Base-by-base conservation (phyloP, 1,140 invertebrate genomes). In the Drosophila ficusphila region DNA sequence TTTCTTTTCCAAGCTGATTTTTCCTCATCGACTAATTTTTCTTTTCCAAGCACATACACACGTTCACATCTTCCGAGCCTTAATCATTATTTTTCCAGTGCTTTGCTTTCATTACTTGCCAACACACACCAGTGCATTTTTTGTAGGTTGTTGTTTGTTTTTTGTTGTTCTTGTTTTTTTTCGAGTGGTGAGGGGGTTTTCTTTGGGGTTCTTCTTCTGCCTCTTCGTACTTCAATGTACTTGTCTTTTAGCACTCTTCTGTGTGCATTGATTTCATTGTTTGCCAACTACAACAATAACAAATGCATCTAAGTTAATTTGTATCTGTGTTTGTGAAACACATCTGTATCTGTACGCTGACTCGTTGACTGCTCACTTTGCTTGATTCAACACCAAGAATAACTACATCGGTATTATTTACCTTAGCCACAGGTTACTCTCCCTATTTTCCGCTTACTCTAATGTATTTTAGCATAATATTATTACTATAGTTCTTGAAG, bases 1-100 rank as follows among this genome's bases (percentile, higher is more conserved):
- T 47, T 57, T 61, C 68, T 79, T 64, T 56, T 76, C 33, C 70
- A 72, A 70, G 56, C 53, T 16, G 57, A 78, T 58, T 83, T 83
- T 83, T 75, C 65, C 60, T 74, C 51, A 48, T 44, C 57, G 34
- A 79, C 60, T 79, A 76, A 72, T 62, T 83, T 85, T 75, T 76
- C 42, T 67, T 73, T 69, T 54, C 36, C 19, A 33, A 48, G 23
- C 44, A 74, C 36, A 53, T 23, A 25, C 14, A 27, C 21, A 53
- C 34, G 21, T 3, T 33, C 14, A 23, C 14, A 67, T 73, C 64
- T 72, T 71, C 76, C 51, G 58, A 64, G 49, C 65, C 76, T 68
- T 61, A 85, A 85, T 79, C 76, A 85, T 85, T 85, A 79, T 79
- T 85, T 85, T 83, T 85, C 79, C 79, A 85, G 76, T 79, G 71